Evolutionary conservation across 2,797 vertebrate species (phyloP), one percentile per base, ranked within the genome.

Genomic region (Poeciliopsis presidionis): DNA sequence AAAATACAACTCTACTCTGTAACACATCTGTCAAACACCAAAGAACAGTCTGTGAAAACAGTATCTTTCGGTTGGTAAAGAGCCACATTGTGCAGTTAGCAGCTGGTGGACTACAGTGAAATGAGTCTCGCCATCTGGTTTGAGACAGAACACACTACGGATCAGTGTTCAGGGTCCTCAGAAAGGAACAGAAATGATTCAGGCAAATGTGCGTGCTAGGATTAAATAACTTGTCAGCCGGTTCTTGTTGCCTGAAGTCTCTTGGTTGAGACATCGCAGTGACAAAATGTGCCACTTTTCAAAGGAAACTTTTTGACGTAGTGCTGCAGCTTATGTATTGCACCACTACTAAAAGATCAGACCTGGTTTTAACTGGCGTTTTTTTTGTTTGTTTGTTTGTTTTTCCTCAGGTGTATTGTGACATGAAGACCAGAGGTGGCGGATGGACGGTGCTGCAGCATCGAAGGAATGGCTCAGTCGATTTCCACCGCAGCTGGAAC

Each of bases 361-460:
- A 36, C 57, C 5, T 47, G 16, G 63, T 7, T n/a, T 28, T 12
- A 65, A 41, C 8, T 22, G 30, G 30, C 30, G 33, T 65, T 36
- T 22, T 30, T 16, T 11, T 11, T 53, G 20, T 39, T 3, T 7
- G 76, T n/a, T n/a, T 71, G 30, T 33, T 33, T 28, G 5, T 79
- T 78, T 78, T 41, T 41, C 39, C 14, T 4, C 22, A 97, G 96
- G 96, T 95, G 28, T 95, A 95, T 77, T 97, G 96, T 83, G 96
- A 97, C 71, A 97, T 97, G 96, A 94, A 94, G 88, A 97, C 95
- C 16, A 91, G 87, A 55, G 96, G 96, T 6, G 96, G 96, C 0
- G 96, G 96, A 1, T 97, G 96, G 96, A 97, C 96, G 0, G 92
- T 97, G 71, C 89, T 97, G 84, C 97, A 97, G 88, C 95, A 94